phyloP scores from a whole-genome alignment of 2,888 invertebrate genomes.

The Aleiodes testaceus region DNA sequence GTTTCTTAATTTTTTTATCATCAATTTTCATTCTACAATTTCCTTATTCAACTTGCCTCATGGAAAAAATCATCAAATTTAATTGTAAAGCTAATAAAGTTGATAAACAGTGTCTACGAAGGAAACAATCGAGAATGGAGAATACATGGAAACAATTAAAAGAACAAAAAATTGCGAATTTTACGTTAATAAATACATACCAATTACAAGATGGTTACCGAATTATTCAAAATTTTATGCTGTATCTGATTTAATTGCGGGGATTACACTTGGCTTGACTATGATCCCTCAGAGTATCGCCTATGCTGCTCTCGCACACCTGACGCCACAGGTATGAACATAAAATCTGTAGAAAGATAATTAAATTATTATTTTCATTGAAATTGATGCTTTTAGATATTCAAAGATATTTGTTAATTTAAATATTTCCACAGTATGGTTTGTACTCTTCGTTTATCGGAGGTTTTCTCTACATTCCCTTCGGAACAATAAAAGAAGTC shows the following conservation, averaged over 20 bases:
- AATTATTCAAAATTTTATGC: conserved; percentile 81
- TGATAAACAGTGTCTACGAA: conserved; percentile 43
- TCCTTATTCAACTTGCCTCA: not conserved
- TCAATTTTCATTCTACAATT: not conserved
- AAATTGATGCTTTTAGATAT: conserved; percentile 1
- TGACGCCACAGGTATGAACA: conserved; percentile 81
- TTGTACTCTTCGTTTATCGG: conserved; percentile 94
- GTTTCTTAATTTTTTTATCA: no score
- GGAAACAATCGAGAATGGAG: conserved; percentile 45
- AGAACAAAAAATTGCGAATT: conserved; percentile 24
- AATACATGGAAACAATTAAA: conserved; percentile 12
- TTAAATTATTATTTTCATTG: no score
- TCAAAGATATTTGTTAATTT: not conserved
- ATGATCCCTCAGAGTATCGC: conserved; percentile 96
- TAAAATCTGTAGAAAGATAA: conserved; percentile 15
- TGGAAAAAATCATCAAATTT: not conserved
- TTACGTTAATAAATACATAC: conserved; percentile 70
- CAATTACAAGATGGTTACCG: conserved; percentile 80
- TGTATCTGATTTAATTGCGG: conserved; percentile 89
- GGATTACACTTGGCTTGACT: conserved; percentile 90
- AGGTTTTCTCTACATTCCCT: conserved; percentile 85
- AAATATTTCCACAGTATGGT: conserved; percentile 79
- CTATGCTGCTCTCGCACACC: conserved; percentile 88
- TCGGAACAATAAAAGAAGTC: conserved; percentile 91
- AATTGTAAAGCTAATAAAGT: not conserved